phyloP scores from a whole-genome alignment of 2,888 invertebrate species.

The Volucella zonaria region DNA sequence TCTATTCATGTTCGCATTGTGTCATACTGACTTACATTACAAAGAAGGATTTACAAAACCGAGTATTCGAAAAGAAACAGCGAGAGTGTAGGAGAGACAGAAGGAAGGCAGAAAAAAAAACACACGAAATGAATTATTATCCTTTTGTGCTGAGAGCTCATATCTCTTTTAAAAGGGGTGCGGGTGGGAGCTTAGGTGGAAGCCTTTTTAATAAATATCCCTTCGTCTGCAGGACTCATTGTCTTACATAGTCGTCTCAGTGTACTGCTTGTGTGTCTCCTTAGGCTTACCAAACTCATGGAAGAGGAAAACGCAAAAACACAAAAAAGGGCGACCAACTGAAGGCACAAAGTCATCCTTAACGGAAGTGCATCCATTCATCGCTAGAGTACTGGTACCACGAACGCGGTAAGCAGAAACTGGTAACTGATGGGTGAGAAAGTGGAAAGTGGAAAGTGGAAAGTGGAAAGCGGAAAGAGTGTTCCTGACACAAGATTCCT shows the following conservation, averaged over 20 bases:
- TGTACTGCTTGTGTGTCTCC: conserved; percentile 27
- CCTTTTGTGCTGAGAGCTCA: conserved; percentile 55
- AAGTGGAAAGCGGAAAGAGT: conserved; percentile 34
- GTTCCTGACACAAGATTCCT: conserved; percentile 61
- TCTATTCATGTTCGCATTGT: conserved; percentile 70
- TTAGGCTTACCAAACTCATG: conserved; percentile 41
- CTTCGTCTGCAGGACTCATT: conserved; percentile 65
- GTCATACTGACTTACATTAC: conserved; percentile 73
- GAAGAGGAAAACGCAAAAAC: background rate
- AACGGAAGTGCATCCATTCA: conserved; percentile 69
- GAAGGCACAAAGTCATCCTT: conserved; percentile 19
- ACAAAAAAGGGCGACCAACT: background rate
- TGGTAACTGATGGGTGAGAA: too few relatives aligned
- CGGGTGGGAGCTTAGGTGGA: conserved; percentile 1
- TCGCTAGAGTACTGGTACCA: background rate
- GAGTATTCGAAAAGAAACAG: conserved; percentile 13
- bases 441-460: too few relatives aligned
- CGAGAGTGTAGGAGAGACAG: conserved; percentile 13
- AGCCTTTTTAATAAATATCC: conserved; percentile 65
- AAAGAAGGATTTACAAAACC: conserved; percentile 56
- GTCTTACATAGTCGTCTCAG: conserved; percentile 10
- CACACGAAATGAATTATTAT: conserved; percentile 67
- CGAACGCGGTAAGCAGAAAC: too few relatives aligned
- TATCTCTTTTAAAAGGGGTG: conserved; percentile 33
- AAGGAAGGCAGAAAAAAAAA: conserved; percentile 13